Evolutionary conservation across 2,888 invertebrate species (phyloP).

Genomic region (Caenorhabditis doughertyi): DNA sequence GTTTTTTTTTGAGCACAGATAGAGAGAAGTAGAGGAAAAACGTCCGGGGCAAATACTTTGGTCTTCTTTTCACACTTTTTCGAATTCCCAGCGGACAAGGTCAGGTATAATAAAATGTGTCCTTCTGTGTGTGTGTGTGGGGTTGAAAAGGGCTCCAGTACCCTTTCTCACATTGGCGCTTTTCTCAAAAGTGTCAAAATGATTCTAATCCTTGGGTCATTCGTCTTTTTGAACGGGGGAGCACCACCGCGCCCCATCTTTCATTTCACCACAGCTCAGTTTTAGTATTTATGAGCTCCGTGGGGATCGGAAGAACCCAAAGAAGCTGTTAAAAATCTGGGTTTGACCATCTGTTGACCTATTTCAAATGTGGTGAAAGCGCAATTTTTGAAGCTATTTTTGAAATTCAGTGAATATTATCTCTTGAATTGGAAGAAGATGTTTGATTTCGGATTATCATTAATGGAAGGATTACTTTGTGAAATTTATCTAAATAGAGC

Average conservation of each 20-base stretch:
- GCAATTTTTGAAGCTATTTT: neutral
- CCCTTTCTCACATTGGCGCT: slow-evolving; percentile 8
- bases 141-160: neutral
- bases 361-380: neutral
- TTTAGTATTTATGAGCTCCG: slow-evolving; percentile 59
- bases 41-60: neutral
- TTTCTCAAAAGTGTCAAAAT: slow-evolving; percentile 55
- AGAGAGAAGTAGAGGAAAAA: slow-evolving; percentile 1
- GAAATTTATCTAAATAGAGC: neutral
- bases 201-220: slow-evolving; percentile 55
- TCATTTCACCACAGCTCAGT: slow-evolving; percentile 54
- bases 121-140: slow-evolving; percentile 4
- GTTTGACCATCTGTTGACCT: slow-evolving; percentile 36
- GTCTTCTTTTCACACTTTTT: slow-evolving; percentile 1
- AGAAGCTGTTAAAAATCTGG: slow-evolving; percentile 20
- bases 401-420: neutral
- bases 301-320: slow-evolving; percentile 21
- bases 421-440: neutral
- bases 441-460: slow-evolving; percentile 6
- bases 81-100: slow-evolving; percentile 40
- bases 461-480: neutral
- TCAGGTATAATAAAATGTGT: slow-evolving; percentile 54
- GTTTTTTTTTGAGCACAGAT: slow-evolving; percentile 4
- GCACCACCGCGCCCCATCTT: slow-evolving; percentile 18
- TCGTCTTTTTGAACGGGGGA: slow-evolving; percentile 42